Base-by-base conservation (phyloP, 1,140 invertebrate genomes). In the Sycophila sp. region DNA sequence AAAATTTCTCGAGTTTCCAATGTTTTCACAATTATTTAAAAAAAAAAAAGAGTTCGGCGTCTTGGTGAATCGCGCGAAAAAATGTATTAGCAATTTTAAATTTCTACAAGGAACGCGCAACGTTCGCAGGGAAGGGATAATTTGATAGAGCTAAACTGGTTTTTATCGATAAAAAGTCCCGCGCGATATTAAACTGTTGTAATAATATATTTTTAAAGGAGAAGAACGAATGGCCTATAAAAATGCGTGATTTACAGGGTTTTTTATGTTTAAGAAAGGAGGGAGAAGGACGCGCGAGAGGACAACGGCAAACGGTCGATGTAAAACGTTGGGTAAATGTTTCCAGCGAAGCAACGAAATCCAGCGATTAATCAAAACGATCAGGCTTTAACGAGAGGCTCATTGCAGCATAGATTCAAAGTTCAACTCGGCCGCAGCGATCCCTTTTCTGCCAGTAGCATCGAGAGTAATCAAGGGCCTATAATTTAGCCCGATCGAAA, bases 401-500 rank as follows among this genome's bases (percentile, higher is more conserved):
- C 63, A 75, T 74, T 74, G 74, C 67, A 73, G 59, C n/a, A 69
- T 69, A 77, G 75, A 76, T 75, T 70, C 72, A 73, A 73, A 68
- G 75, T 71, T 72, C 71, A 73, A 72, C 73, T 76, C 72, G 76
- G 73, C 75, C 72, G 66, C 60, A 47, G 42, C 28, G 73, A 73
- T 74, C 69, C 69, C 56, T 67, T 42, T 42, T 71, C 66, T 49
- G 66, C 69, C n/a, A n/a, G n/a, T n/a, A 71, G 75, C 69, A 73
- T 78, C 79, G 77, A 76, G 78, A 78, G 83, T 84, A 86, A 86
- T 86, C 84, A 86, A 85, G 80, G 80, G 80, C 80, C 84, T 86
- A 86, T 86, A 86, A 86, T 86, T 86, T 85, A 85, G 78, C 79
- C 77, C 77, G 82, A 86, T 86, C 84, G 84, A 85, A 83, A 81